phyloP scores from a whole-genome alignment of 1,140 invertebrate species.

The Tetramorium simillimum region DNA sequence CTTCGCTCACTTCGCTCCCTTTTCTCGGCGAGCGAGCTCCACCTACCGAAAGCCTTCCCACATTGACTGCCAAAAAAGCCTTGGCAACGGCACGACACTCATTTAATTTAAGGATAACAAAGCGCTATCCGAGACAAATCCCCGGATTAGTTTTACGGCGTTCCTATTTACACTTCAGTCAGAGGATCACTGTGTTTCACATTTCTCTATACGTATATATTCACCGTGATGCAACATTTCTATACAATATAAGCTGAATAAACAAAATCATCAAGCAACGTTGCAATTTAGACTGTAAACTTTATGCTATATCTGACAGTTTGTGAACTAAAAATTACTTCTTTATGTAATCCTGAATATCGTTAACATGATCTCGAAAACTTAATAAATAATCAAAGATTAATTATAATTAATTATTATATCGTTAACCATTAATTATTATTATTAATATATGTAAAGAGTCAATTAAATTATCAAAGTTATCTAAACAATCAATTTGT shows the following conservation, averaged over 20 bases:
- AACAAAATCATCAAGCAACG: neutral
- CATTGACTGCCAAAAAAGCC: slow-evolving; percentile 70
- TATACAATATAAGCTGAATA: slow-evolving; percentile 6
- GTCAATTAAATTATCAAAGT: neutral
- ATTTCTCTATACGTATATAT: slow-evolving; percentile 7
- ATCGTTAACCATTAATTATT: neutral
- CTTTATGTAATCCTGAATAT: neutral
- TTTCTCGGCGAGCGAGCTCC: slow-evolving; percentile 47
- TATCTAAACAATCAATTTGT: neutral
- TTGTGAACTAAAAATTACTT: slow-evolving; percentile 1
- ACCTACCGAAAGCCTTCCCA: slow-evolving; percentile 60
- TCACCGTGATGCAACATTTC: neutral
- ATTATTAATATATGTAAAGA: neutral
- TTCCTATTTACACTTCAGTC: slow-evolving; percentile 50
- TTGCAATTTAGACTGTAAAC: neutral
- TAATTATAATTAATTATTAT: neutral
- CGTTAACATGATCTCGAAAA: neutral
- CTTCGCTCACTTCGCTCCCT: slow-evolving; percentile 36
- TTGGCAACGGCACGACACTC: slow-evolving; percentile 67
- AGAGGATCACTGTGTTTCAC: slow-evolving; percentile 35
- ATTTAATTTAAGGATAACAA: slow-evolving; percentile 67
- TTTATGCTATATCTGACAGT: neutral
- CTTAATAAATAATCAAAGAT: neutral
- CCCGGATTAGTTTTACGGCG: slow-evolving; percentile 30
- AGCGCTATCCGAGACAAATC: slow-evolving; percentile 48